Percentiles rank a stretch among this genome's conserved stretches.
These are phyloP conservation scores for Deilephila elpenor DNA, from an alignment of 2,888 invertebrate species.

Conservation along the genomic window DNA sequence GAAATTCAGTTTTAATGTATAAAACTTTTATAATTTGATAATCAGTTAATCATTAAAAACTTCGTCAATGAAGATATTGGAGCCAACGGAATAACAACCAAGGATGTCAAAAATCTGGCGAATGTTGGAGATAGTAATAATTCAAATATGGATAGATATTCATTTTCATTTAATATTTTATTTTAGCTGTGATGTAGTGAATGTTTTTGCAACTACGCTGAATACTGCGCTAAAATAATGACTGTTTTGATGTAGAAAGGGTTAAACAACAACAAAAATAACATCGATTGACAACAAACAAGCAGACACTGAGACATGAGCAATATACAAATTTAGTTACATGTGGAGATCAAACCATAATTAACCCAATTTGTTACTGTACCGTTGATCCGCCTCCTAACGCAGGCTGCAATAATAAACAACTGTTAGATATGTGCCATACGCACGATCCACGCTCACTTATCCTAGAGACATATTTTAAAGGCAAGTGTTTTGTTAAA, in stretches of 20 bases:
- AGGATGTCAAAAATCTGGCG: too few relatives aligned
- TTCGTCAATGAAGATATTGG: too few relatives aligned
- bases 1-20: too few relatives aligned
- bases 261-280: constrained; percentile 6
- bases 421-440: constrained; percentile 34
- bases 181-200: too few relatives aligned
- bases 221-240: background rate
- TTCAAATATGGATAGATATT: too few relatives aligned
- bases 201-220: too few relatives aligned
- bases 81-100: too few relatives aligned
- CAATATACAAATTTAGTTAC: constrained; percentile 35
- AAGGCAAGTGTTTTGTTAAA: background rate
- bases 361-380: constrained; percentile 68
- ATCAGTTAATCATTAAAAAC: too few relatives aligned
- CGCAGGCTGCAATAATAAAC: constrained; percentile 63
- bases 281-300: constrained; percentile 29
- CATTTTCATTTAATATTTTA: too few relatives aligned
- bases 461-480: background rate
- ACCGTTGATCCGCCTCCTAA: constrained; percentile 69
- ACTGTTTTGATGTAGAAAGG: background rate
- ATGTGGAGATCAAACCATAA: constrained; percentile 37
- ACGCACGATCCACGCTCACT: background rate
- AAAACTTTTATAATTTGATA: too few relatives aligned
- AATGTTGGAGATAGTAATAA: too few relatives aligned
- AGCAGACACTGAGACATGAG: constrained; percentile 32